Evolutionary conservation across 2,797 vertebrate species (phyloP), one percentile per base, ranked within the genome.

Genomic region (Salarias fasciatus): DNA sequence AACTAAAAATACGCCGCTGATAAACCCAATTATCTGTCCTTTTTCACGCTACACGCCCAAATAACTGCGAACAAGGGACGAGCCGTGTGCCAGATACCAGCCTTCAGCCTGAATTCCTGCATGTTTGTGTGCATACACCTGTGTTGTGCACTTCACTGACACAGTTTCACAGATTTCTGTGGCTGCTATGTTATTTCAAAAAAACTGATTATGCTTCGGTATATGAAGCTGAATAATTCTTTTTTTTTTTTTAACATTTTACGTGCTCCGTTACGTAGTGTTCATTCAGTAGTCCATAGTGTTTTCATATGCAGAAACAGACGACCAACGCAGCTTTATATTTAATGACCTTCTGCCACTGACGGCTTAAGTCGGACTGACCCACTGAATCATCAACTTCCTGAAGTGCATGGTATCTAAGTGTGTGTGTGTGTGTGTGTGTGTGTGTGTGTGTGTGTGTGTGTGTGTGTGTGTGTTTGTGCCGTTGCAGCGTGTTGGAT

Each of bases 1-100:
- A 80, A 63, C 82, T 83, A 84, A 84, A 89, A 90, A 86, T 87
- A 86, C 13, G 30, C 55, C 33, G 5, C 65, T 13, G 72, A 81
- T 82, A 81, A 88, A 87, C 72, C 70, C 81, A 82, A 83, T 86
- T 81, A 84, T 78, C 68, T 84, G 65, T 85, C 75, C 66, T 53
- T 78, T 75, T 85, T 75, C 72, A 86, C 44, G 65, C 82, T 79
- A 63, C 71, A 79, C 62, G 38, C 69, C 80, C 79, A 80, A 65
- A 74, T 57, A 47, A 75, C 69, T 82, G 45, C 61, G 38, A 72
- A 77, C 55, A 68, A 13, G 64, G 59, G 52, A 58, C 54, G 51
- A 68, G 66, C 75, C 62, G 47, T 12, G 57, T 50, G 67, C 75
- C 67, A 79, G 69, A 77, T 58, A 68, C 50, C 59, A 76, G 52